phyloP scores from a whole-genome alignment of 1,140 invertebrate genomes.

The Globodera rostochiensis region DNA sequence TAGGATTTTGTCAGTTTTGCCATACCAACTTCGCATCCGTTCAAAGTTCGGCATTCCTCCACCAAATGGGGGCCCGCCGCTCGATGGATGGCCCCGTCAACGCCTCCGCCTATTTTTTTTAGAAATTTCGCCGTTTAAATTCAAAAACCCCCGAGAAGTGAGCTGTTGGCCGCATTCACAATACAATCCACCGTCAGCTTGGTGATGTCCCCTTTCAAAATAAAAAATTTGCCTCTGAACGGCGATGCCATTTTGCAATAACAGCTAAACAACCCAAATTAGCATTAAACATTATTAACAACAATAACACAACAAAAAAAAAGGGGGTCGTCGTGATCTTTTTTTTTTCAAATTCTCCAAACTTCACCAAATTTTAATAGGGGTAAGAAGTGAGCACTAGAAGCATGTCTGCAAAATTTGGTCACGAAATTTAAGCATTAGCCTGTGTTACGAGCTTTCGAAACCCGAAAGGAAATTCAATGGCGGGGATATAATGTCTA shows the following conservation, averaged over 20 bases:
- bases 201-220: conserved; percentile 38
- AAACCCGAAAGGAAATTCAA: no score
- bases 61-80: conserved; percentile 31
- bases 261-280: no score
- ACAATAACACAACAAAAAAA: no score
- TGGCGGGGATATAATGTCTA: no score
- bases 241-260: conserved; percentile 8
- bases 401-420: no score
- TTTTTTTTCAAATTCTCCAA: no score
- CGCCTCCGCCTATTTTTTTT: conserved; percentile 19
- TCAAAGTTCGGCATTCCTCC: conserved; percentile 30
- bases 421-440: no score
- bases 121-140: background rate
- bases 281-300: no score
- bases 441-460: no score
- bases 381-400: no score
- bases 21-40: conserved; percentile 37
- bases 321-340: no score
- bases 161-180: conserved; percentile 40
- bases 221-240: conserved; percentile 23
- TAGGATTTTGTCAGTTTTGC: conserved; percentile 43
- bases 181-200: conserved; percentile 36
- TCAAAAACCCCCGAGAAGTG: conserved; percentile 28
- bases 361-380: no score
- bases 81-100: conserved; percentile 42